Evolutionary conservation across 2,797 vertebrate species (phyloP).

Genomic region (Jordanella pulchra): DNA sequence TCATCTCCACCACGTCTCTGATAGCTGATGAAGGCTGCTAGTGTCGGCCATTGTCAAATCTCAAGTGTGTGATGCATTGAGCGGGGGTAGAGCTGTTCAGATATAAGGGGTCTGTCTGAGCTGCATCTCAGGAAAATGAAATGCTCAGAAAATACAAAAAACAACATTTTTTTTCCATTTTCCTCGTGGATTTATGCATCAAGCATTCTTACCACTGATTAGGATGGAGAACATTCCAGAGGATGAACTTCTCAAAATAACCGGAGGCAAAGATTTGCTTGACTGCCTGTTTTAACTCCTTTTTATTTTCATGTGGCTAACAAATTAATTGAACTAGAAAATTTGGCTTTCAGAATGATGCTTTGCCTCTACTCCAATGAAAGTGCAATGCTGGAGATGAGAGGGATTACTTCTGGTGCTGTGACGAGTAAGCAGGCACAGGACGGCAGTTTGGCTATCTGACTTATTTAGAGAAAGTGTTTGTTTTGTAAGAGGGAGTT

Average conservation of each 20-base stretch:
- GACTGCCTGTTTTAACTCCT: not conserved
- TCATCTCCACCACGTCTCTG: slow-evolving; percentile 42
- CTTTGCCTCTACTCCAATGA: not conserved
- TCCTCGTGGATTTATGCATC: not conserved
- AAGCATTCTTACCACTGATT: not conserved
- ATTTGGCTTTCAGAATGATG: not conserved
- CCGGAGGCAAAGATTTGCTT: not conserved
- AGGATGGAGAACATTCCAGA: not conserved
- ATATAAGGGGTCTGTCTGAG: slow-evolving; percentile 7
- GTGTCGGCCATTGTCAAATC: slow-evolving; percentile 26
- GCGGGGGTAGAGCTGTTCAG: not conserved
- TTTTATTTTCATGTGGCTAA: not conserved
- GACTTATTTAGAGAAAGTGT: not conserved
- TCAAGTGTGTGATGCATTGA: slow-evolving; percentile 17
- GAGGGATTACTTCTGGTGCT: not conserved
- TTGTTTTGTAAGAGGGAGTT: not conserved
- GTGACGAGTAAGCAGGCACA: not conserved
- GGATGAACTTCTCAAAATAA: not conserved
- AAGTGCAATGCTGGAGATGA: not conserved
- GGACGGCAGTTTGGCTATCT: not conserved
- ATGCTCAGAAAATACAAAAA: not conserved
- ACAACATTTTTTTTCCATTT: not conserved
- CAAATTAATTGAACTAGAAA: not conserved
- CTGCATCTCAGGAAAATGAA: not conserved
- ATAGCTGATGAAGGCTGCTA: slow-evolving; percentile 31